phyloP scores from a whole-genome alignment of 2,888 invertebrate genomes.

The Alcis repandata region DNA sequence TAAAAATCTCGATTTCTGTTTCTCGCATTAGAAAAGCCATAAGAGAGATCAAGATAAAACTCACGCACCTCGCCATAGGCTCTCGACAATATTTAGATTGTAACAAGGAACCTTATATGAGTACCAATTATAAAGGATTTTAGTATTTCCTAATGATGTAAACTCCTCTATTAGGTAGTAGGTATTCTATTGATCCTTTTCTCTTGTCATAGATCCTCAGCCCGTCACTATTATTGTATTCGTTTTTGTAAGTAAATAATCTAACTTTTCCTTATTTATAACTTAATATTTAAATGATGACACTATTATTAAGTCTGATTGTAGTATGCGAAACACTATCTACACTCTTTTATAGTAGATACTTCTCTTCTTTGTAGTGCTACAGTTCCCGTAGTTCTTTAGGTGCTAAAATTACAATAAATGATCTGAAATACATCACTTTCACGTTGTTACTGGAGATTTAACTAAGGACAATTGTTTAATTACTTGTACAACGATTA shows the following conservation, averaged over 20 bases:
- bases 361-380: not conserved
- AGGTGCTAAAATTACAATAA: not conserved
- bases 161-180: too few species aligned
- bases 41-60: too few species aligned
- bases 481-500: too few species aligned
- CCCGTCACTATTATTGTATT: not conserved
- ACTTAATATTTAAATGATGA: not conserved
- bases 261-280: not conserved
- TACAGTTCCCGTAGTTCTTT: not conserved
- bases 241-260: not conserved
- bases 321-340: not conserved
- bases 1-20: too few species aligned
- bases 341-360: too few species aligned
- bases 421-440: slow-evolving; percentile 3
- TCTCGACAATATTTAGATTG: too few species aligned
- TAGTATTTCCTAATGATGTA: too few species aligned
- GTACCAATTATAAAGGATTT: too few species aligned
- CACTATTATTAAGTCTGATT: not conserved
- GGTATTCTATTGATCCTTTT: too few species aligned
- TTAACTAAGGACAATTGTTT: not conserved
- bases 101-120: too few species aligned
- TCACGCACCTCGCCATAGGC: too few species aligned
- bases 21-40: too few species aligned
- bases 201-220: not conserved
- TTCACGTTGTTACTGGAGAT: not conserved